Base-by-base conservation (phyloP, 2,797 vertebrate genomes). In the Channallabes apus region DNA sequence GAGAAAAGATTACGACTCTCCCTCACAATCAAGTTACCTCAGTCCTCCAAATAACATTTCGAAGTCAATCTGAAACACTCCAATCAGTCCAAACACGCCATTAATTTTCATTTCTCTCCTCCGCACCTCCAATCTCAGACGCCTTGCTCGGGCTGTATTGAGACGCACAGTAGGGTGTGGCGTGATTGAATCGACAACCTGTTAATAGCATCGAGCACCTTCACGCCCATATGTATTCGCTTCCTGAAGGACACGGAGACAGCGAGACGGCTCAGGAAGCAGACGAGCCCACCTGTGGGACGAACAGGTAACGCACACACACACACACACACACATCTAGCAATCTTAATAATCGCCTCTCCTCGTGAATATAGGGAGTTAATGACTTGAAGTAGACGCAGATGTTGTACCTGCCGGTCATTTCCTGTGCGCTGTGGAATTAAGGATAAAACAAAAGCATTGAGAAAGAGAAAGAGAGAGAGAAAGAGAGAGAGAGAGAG, bases 221-320 rank as follows among this genome's bases (percentile, higher is more conserved):
- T 72, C 41, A 32, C 3, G 12, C 46, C 62, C 59, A 64, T 59
- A 68, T 61, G 68, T 73, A 32, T 61, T 75, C 12, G 22, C 73
- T 87, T 68, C 68, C 86, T 87, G 76, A 84, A 84, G 86, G 86
- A 41, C 86, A 76, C 59, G 3, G 77, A 59, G 77, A 76, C 32
- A n/a, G 78, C 18, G 20, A 84, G 76, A 73, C 24, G 12, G 67
- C 56, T n/a, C 11, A 5, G 82, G 51, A 80, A 78, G 80, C 82
- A 86, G 77, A 80, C 51, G 61, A 84, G 77, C 69, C 82, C 77
- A 61, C 59, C 77, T 58, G 86, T 69, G 58, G 68, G 82, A 87
- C 61, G 38, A 84, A 75, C 82, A 68, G 77, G 69, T 84, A 67
- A 38, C 27, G n/a, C n/a, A 61, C 24, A 59, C 67, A 73, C 62